A percentile compares a stretch with the other conserved stretches of the same genome.
Conservation (phyloP, 2,113 vertebrate genomes). For the Mus pahari region DNA sequence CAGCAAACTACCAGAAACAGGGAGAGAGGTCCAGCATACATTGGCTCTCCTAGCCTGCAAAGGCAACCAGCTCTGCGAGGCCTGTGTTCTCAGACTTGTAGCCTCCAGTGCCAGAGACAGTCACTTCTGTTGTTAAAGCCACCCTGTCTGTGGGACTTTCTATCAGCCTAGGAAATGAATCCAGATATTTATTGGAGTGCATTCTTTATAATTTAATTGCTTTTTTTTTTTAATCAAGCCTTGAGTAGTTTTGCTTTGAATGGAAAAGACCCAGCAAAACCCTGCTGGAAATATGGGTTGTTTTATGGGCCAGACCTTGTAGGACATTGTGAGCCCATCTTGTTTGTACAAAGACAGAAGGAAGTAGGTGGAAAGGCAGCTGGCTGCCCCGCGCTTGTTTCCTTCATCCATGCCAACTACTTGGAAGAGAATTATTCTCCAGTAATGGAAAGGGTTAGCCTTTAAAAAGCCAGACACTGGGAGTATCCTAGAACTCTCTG, state of each 20-base stretch:
- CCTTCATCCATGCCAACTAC: not conserved
- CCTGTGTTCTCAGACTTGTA: not conserved
- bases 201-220: not conserved
- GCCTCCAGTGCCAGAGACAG: not conserved
- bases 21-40: not conserved
- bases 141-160: not conserved
- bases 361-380: not conserved
- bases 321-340: not conserved
- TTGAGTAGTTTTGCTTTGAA: not conserved
- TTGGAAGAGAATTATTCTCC: conserved; percentile 39
- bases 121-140: not conserved
- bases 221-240: not conserved
- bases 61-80: not conserved
- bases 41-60: not conserved
- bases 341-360: not conserved
- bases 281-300: not conserved
- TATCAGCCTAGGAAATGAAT: not conserved
- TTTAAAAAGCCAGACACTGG: not conserved
- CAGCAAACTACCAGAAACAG: not conserved
- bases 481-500: conserved; percentile 7
- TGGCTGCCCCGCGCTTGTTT: not conserved
- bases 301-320: not conserved
- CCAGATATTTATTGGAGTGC: not conserved
- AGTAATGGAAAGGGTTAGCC: not conserved
- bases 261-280: not conserved